Evolutionary conservation across 2,113 vertebrate genomes (phyloP).

Genomic region (Cynopterus brachyotis): DNA sequence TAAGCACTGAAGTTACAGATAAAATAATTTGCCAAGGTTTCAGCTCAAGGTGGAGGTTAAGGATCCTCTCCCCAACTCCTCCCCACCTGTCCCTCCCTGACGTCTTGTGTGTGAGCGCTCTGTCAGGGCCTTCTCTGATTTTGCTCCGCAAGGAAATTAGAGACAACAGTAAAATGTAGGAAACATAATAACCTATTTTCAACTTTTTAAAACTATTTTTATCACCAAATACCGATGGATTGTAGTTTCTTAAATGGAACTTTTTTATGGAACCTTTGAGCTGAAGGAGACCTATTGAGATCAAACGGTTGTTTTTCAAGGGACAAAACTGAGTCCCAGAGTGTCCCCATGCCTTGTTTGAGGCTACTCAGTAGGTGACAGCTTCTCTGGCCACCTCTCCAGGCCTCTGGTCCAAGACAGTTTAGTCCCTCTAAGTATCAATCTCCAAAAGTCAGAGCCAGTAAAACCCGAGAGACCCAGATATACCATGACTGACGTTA

Average conservation of each 20-base stretch:
- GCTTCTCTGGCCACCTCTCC: neutral
- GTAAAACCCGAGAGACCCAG: neutral
- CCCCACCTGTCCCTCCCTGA: accelerated
- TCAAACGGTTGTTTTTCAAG: neutral
- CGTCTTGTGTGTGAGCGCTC: too few species aligned
- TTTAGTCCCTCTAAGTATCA: neutral
- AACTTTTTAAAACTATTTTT: neutral
- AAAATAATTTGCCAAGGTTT: neutral
- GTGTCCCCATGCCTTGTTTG: neutral
- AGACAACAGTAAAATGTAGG: neutral
- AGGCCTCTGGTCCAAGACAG: too few species aligned
- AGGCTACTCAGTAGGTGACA: accelerated
- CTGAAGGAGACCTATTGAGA: neutral
- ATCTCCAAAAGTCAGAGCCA: neutral
- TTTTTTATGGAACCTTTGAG: neutral
- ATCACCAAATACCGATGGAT: neutral
- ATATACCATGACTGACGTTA: neutral
- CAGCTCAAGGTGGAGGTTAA: neutral
- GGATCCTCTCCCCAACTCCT: neutral
- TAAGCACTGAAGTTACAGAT: neutral
- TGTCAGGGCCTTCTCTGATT: neutral
- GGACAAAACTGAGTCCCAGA: neutral
- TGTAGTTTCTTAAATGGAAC: neutral
- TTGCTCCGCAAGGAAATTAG: neutral
- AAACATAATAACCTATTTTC: neutral